Evolutionary conservation across 2,888 invertebrate genomes (phyloP), one percentile per base, ranked within the genome.

Genomic region (Drosophila merina): DNA sequence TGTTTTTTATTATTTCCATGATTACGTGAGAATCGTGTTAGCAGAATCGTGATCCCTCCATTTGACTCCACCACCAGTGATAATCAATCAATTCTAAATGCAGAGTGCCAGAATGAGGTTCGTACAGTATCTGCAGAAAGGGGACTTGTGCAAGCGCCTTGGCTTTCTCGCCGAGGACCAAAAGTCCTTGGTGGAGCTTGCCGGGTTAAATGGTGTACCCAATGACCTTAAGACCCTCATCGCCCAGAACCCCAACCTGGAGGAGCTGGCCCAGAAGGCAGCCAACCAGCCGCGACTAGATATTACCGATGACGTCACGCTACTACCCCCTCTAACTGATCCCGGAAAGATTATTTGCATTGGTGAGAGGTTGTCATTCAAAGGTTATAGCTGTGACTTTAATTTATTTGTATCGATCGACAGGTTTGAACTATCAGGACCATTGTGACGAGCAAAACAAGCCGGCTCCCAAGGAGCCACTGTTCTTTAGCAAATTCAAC

Each of bases 401-500:
- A 5, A 10, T 14, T 0, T 12, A 9, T 10, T 3, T 7, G 3
- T 4, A 12, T 4, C 1, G 8, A 31, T 20, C 2, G 2, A 12
- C 20, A 70, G 97, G 97, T 0, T 93, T 97, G 50, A 97, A 98
- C 91, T 98, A 97, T 91, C 91, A 93, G 59, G 97, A 97, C 36
- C 97, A 97, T 84, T 97, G 97, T 80, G 93, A 94, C 60, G 97
- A 97, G 88, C 97, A 97, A 89, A 95, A 96, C 28, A 89, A 95
- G 31, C 93, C 94, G 0, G 92, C 94, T 0, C 96, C 96, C 0
- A 92, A 93, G 31, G 95, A 96, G 72, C 98, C 98, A 0, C 95
- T 97, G 91, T 95, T 98, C 79, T 98, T 98, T 92, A 96, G 94
- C 92, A 98, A 98, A 92, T 97, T 97, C 89, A 93, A 96, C 2